These are phyloP conservation scores for Harpalus rubripes DNA, from an alignment of 2,888 invertebrate genomes.

Conservation along the genomic window DNA sequence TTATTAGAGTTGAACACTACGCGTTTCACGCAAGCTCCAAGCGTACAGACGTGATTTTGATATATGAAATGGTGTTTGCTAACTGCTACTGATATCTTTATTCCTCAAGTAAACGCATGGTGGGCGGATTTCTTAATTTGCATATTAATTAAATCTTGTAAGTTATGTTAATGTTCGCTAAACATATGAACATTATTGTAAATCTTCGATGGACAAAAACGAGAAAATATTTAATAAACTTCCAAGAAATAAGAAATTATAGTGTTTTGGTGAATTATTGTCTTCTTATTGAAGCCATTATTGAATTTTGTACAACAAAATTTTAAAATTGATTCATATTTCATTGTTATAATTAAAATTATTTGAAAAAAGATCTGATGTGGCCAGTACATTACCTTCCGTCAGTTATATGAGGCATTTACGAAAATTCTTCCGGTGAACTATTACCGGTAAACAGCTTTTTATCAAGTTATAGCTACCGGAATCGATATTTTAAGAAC, in stretches of 20 bases:
- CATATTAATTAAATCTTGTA: conserved; percentile 51
- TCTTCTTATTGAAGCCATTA: neutral
- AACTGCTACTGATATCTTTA: conserved; percentile 41
- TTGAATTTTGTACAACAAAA: too few relatives aligned
- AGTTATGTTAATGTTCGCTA: conserved; percentile 45
- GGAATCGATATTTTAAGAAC: too few relatives aligned
- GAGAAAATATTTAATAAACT: neutral
- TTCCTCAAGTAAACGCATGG: conserved; percentile 2
- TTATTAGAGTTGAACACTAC: conserved; percentile 59
- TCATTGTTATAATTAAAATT: too few relatives aligned
- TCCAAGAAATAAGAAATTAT: neutral
- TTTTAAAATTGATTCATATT: too few relatives aligned
- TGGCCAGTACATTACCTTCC: too few relatives aligned
- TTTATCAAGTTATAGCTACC: too few relatives aligned
- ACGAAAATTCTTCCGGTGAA: too few relatives aligned
- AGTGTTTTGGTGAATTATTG: neutral
- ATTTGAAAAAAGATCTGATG: too few relatives aligned
- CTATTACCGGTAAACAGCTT: too few relatives aligned
- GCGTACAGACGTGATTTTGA: conserved; percentile 38
- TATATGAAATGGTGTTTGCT: conserved; percentile 29
- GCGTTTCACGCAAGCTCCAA: conserved; percentile 48
- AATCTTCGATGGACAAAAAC: conserved; percentile 1
- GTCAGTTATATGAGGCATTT: too few relatives aligned
- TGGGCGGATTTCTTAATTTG: conserved; percentile 51
- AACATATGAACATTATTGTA: conserved; percentile 34